Evolutionary conservation across 2,888 invertebrate genomes (phyloP).

Genomic region (Sisyra terminalis): DNA sequence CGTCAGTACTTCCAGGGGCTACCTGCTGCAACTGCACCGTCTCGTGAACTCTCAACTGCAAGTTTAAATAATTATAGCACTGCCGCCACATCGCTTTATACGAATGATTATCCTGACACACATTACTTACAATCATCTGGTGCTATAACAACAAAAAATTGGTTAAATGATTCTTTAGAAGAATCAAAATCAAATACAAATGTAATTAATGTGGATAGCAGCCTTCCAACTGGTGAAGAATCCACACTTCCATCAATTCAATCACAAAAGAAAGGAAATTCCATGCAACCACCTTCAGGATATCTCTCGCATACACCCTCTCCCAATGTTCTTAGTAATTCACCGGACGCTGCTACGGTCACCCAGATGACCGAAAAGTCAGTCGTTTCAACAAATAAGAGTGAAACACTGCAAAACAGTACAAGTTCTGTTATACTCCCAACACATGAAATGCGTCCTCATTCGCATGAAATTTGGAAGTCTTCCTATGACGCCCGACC

Average conservation of each 20-base stretch:
- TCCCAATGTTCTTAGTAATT: background rate
- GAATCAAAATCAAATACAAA: no score
- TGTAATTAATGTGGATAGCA: no score
- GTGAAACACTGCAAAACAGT: conserved; percentile 1
- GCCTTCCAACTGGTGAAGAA: no score
- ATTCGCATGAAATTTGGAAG: conserved; percentile 4
- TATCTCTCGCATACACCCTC: background rate
- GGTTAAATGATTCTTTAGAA: no score
- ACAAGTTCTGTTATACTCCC: conserved; percentile 1
- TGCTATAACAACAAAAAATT: no score
- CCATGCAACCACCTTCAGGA: background rate
- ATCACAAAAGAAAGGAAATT: no score
- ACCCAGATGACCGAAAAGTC: background rate
- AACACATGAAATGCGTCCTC: conserved; percentile 6
- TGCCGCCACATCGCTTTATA: no score
- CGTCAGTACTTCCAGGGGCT: conserved; percentile 71
- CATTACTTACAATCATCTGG: no score
- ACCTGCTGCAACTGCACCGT: conserved; percentile 31
- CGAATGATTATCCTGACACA: no score
- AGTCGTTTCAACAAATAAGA: background rate
- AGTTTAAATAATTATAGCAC: background rate
- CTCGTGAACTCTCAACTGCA: background rate
- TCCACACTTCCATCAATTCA: no score
- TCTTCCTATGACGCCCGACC: conserved; percentile 15
- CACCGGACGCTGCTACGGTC: background rate